Base-by-base conservation (phyloP, 1,140 invertebrate species). In the Drosophila arawakana region DNA sequence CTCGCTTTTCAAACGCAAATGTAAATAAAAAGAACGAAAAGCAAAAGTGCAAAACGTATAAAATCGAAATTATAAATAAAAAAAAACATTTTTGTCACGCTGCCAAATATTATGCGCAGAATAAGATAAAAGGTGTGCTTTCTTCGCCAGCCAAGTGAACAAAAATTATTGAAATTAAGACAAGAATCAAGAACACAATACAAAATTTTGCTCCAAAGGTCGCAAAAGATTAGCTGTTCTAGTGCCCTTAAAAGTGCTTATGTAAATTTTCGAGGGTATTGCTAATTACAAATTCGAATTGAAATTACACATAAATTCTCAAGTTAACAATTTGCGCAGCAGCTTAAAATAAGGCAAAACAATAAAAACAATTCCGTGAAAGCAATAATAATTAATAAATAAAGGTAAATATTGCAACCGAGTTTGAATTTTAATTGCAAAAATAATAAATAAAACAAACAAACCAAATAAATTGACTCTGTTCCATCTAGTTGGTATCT, bases 121-220 rank as follows among this genome's bases (percentile, higher is more conserved):
- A 13, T 39, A 50, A 62, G 15, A 62, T 52, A 70, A 62, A 88
- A 88, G 83, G 83, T 88, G 83, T 86, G 61, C 66, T 66, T 41
- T 75, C 41, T 46, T 43, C 35, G 47, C 54, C 54, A 25, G 21
- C 18, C 35, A 57, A 7, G 11, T 21, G 11, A 13, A 57, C 25
- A 25, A 25, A 25, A 25, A 25, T 3, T 25, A 25, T 25, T 25
- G 4, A 25, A 25, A 25, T 25, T 3, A 3, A 30, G 25, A 30
- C 25, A 54, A 54, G 7, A 54, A 50, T 37, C 54, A 18, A 55
- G 13, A 47, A 55, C 35, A 60, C 35, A 41, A 47, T 39, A 30
- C 52, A 50, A 13, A 57, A 11, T 15, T 21, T 57, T 57, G 11
- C 39, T 57, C 46, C 11, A 71, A 65, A 52, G 67, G 39, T 72